These are phyloP conservation scores for Linepithema humile DNA, from an alignment of 1,140 invertebrate species.

Conservation along the genomic window DNA sequence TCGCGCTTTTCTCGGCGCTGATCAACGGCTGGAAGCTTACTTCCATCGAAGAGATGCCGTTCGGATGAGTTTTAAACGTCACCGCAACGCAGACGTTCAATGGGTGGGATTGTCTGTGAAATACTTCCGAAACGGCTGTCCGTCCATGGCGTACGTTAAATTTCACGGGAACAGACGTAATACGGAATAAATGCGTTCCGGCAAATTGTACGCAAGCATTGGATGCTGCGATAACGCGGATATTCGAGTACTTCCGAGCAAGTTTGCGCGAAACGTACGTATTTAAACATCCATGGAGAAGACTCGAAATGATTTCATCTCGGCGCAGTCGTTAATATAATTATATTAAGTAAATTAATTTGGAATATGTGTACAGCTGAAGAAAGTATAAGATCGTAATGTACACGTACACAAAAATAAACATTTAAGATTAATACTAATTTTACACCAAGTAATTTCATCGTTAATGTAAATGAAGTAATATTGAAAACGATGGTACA, in stretches of 20 bases:
- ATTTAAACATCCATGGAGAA: neutral
- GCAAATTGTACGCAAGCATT: constrained; percentile 5
- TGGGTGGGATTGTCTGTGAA: constrained; percentile 14
- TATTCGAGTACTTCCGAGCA: neutral
- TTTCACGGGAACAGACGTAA: constrained; percentile 23
- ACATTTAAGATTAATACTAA: neutral
- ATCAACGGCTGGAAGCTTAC: constrained; percentile 11
- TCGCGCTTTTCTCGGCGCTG: constrained; percentile 33
- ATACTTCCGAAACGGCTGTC: constrained; percentile 27
- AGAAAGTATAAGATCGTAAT: neutral
- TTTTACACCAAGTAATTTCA: neutral
- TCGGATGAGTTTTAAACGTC: constrained; percentile 24
- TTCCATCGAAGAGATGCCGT: neutral
- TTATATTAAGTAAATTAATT: neutral
- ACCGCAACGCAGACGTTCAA: neutral
- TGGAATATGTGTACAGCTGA: neutral
- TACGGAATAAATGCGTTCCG: constrained; percentile 30
- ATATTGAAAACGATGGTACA: too few species aligned
- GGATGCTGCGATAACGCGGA: neutral
- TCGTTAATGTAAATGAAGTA: neutral
- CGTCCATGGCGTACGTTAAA: neutral
- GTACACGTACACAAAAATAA: neutral
- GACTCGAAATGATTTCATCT: neutral
- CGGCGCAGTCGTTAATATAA: neutral
- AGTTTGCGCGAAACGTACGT: neutral